These are phyloP conservation scores for Alosa sapidissima DNA, from an alignment of 2,797 vertebrate genomes.

Conservation along the genomic window DNA sequence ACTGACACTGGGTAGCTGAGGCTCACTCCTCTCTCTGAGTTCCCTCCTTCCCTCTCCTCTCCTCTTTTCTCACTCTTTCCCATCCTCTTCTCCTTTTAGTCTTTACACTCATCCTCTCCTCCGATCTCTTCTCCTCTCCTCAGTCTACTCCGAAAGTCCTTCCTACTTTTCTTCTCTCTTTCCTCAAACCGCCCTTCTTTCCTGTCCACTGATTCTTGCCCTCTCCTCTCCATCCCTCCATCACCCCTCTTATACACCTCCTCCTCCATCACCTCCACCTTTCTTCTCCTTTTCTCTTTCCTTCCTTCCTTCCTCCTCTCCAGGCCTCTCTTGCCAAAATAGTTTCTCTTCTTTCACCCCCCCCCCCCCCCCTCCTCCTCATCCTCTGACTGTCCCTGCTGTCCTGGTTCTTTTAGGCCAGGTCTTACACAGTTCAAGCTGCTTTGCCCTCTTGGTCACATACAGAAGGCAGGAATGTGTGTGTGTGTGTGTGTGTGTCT, in stretches of 20 bases:
- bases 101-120: neutral
- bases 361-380: neutral
- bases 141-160: neutral
- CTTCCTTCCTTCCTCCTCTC: neutral
- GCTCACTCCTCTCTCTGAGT: conserved; percentile 18
- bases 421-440: neutral
- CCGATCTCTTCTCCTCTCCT: conserved; percentile 18
- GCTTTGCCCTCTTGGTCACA: neutral
- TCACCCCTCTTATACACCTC: no score
- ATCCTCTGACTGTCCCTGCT: neutral
- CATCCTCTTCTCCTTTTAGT: neutral
- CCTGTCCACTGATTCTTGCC: neutral
- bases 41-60: neutral
- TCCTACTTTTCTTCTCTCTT: neutral
- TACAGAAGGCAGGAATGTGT: neutral
- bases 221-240: neutral
- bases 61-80: neutral
- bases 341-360: neutral
- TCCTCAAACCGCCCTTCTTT: neutral
- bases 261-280: neutral
- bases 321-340: conserved; percentile 2
- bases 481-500: conserved; percentile 17
- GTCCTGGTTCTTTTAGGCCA: conserved; percentile 5
- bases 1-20: conserved; percentile 41
- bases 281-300: neutral